Conservation (phyloP, 1,140 invertebrate genomes). For the Anoplophora glabripennis region DNA sequence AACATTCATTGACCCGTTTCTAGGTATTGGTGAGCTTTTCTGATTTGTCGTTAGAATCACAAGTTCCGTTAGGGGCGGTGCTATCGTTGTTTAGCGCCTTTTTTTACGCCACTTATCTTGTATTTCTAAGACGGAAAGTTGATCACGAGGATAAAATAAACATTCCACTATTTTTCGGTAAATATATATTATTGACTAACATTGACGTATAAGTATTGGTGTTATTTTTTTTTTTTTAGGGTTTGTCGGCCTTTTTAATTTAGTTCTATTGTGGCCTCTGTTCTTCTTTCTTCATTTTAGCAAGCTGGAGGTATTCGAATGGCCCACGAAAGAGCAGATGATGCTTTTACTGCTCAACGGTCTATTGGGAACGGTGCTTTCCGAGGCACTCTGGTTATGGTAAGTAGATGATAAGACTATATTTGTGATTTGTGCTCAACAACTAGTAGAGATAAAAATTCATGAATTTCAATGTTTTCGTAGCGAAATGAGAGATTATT, state of each 20-base stretch:
- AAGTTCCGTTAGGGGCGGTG: slow-evolving; percentile 69
- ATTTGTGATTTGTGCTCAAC: not conserved
- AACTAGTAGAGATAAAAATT: not conserved
- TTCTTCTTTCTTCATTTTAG: slow-evolving; percentile 81
- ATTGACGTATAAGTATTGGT: slow-evolving; percentile 21
- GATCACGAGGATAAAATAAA: slow-evolving; percentile 85
- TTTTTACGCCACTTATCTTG: slow-evolving; percentile 81
- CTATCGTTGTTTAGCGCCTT: slow-evolving; percentile 78
- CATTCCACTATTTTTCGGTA: slow-evolving; percentile 88
- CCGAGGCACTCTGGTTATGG: slow-evolving; percentile 87
- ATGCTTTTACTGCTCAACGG: slow-evolving; percentile 78
- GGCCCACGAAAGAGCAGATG: slow-evolving; percentile 77
- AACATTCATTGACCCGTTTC: slow-evolving; percentile 33
- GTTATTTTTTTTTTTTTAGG: slow-evolving; percentile 54
- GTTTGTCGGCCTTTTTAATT: slow-evolving; percentile 83
- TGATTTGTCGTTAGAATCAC: slow-evolving; percentile 58
- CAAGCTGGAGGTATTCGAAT: slow-evolving; percentile 74
- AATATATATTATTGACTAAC: slow-evolving; percentile 30
- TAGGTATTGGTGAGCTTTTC: slow-evolving; percentile 70
- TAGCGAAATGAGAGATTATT: slow-evolving; percentile 23
- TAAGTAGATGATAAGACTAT: slow-evolving; percentile 44
- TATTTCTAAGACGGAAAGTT: slow-evolving; percentile 76
- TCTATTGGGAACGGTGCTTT: slow-evolving; percentile 81
- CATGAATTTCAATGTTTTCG: not conserved
- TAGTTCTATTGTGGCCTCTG: slow-evolving; percentile 79